Conservation (phyloP, 2,888 invertebrate genomes). For the Sinohyriopsis cumingii region DNA sequence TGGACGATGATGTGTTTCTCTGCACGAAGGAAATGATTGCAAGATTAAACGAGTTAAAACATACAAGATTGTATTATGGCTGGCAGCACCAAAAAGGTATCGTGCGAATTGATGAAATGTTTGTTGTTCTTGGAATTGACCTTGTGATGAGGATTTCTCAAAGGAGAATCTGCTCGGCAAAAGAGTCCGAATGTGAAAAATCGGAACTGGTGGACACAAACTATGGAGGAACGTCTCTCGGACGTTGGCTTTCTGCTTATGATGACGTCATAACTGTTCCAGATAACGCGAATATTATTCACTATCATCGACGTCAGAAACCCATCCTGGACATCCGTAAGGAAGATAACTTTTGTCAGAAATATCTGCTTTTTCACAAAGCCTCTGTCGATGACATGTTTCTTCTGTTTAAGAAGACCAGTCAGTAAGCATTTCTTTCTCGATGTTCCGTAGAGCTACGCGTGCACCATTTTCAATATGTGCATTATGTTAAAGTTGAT, state of each 20-base stretch:
- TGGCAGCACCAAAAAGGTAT: neutral
- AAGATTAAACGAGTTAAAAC: conserved; percentile 6
- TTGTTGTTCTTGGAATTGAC: conserved; percentile 11
- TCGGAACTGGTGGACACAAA: neutral
- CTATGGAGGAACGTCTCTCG: neutral
- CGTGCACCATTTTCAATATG: too few relatives aligned
- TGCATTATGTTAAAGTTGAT: too few relatives aligned
- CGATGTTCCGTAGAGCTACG: too few relatives aligned
- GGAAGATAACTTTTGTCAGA: neutral
- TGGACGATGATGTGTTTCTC: conserved; percentile 14
- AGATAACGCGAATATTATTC: conserved; percentile 1
- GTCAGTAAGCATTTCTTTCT: too few relatives aligned
- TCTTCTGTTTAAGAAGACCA: too few relatives aligned
- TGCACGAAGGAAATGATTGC: conserved; percentile 7
- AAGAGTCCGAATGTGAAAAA: neutral
- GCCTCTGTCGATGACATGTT: neutral
- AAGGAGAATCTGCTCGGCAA: conserved; percentile 1
- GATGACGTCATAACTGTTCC: neutral
- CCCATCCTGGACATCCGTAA: neutral
- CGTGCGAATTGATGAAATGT: conserved; percentile 13
- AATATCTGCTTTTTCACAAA: conserved; percentile 2
- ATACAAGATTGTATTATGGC: conserved; percentile 9
- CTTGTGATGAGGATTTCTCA: conserved; percentile 6
- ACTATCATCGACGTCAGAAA: neutral
- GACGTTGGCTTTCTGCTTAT: conserved; percentile 7